Evolutionary conservation across 2,113 vertebrate species (phyloP), one percentile per base, ranked within the genome.

Genomic region (Acanthochromis polyacanthus): DNA sequence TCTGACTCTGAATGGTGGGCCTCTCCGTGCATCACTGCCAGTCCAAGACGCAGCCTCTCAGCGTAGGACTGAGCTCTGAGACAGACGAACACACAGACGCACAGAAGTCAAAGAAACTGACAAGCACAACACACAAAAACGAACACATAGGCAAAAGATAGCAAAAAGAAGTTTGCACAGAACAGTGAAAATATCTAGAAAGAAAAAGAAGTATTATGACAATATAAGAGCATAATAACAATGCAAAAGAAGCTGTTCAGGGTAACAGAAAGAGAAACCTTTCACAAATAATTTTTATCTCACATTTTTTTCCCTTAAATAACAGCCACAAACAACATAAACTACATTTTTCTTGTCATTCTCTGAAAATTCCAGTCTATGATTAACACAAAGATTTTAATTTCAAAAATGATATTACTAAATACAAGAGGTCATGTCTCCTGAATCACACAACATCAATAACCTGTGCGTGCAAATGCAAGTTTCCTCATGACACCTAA

Each of bases 11-110:
- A 94, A 5, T 96, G 96, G 90, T 98, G 95, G 3, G 97, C 96
- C 83, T 99, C 97, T 0, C 98, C 98, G 0, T 99, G 98, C 89
- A 99, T 97, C 71, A 99, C 98, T 0, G 97, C 98, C 68, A 99
- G 84, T 0, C 97, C 98, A 38, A 99, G 94, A 0, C 98, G 95
- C 40, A 99, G 95, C 8, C 98, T 93, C 94, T 99, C 98, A 0
- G 98, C 98, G 0, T 97, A 99, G 0, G 98, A 98, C 90, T 99
- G 98, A 72, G 98, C 98, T 93, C 98, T 99, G 80, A 60, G 79
- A 64, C 40, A 59, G 45, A 62, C 40, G 19, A 55, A 53, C 22
- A 73, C 2, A 23, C 15, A 74, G 56, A 79, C 63, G 87, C 30
- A 56, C n/a, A 56, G 11, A 14, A 61, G 70, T 72, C 25, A 87